A percentile compares a stretch with the other conserved stretches of the same genome.
phyloP scores from a whole-genome alignment of 2,797 vertebrate genomes.

The Alouatta caraya region DNA sequence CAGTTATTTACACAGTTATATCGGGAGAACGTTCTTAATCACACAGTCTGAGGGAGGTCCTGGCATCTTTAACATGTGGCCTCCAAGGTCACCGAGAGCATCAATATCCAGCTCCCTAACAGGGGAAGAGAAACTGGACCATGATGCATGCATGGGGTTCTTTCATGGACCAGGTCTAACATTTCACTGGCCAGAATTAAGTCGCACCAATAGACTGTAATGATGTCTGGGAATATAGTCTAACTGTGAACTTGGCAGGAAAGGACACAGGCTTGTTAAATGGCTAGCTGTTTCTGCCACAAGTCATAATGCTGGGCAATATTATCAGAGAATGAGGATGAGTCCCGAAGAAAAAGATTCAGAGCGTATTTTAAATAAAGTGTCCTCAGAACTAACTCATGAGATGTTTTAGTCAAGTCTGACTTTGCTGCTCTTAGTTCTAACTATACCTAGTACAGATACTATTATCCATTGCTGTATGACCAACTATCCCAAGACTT shows the following conservation, averaged over 20 bases:
- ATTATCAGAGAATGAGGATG: not conserved
- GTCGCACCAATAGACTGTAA: not conserved
- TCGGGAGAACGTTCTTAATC: not conserved
- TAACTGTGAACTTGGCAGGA: not conserved
- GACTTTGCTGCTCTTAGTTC: not conserved
- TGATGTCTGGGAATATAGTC: not conserved
- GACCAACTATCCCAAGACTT: not conserved
- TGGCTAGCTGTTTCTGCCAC: not conserved
- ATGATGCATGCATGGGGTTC: not conserved
- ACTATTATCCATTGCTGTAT: not conserved
- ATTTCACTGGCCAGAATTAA: not conserved
- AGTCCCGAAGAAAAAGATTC: not conserved
- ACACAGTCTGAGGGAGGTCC: not conserved
- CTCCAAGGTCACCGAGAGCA: not conserved
- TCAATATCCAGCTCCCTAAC: not conserved
- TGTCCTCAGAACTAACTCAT: not conserved
- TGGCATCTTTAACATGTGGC: not conserved
- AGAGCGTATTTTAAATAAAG: not conserved
- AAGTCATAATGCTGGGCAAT: not conserved
- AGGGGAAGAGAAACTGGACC: not conserved
- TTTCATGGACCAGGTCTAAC: not conserved
- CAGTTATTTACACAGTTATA: not conserved
- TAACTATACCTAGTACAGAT: not conserved
- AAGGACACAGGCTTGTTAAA: not conserved
- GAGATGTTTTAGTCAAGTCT: not conserved